phyloP scores from a whole-genome alignment of 2,888 invertebrate species.

The Belgica antarctica region DNA sequence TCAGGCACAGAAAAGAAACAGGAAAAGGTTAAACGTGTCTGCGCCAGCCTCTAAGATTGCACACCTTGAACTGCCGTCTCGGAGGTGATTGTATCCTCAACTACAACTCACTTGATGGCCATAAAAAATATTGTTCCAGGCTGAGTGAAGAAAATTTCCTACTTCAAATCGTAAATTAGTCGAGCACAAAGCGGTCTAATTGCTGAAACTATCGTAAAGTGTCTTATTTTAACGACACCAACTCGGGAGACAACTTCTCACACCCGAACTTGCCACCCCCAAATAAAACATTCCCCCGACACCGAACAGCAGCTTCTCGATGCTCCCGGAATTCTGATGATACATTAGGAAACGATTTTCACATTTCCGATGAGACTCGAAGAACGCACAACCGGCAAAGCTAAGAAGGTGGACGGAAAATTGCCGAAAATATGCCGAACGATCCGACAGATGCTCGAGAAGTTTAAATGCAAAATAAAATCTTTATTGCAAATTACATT shows the following conservation, averaged over 20 bases:
- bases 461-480: neutral
- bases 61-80: neutral
- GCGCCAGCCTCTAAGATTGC: no score
- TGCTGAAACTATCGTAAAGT: slow-evolving; percentile 31
- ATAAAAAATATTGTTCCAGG: slow-evolving; percentile 8
- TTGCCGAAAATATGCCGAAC: slow-evolving; percentile 9
- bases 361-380: neutral
- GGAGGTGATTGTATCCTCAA: neutral
- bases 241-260: neutral
- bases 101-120: neutral
- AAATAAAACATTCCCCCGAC: neutral
- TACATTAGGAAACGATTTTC: slow-evolving; percentile 14
- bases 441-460: no score
- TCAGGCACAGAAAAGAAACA: neutral
- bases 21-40: neutral
- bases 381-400: neutral
- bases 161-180: neutral
- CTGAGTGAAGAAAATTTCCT: slow-evolving; percentile 8
- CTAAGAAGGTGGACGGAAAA: neutral
- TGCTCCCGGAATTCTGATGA: slow-evolving; percentile 14
- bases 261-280: neutral
- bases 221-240: neutral
- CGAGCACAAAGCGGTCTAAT: neutral
- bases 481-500: slow-evolving; percentile 33
- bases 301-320: neutral